These are phyloP conservation scores for Chironomus tentans DNA, from an alignment of 2,888 invertebrate genomes.

Conservation along the genomic window DNA sequence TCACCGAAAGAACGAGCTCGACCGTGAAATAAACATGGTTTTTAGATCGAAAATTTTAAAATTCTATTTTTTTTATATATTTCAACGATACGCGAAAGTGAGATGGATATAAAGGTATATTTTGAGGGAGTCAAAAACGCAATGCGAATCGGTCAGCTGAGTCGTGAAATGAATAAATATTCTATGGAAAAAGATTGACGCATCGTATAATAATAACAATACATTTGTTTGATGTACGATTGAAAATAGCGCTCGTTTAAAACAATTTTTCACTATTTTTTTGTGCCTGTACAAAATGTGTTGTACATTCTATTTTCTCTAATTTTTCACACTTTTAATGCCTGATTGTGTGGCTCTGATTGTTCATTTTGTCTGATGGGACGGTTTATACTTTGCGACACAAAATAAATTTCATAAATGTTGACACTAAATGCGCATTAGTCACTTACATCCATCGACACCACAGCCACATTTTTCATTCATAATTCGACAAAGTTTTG, in stretches of 20 bases:
- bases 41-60: neutral
- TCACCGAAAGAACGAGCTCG: slow-evolving; percentile 18
- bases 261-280: too few relatives aligned
- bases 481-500: neutral
- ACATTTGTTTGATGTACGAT: neutral
- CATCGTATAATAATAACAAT: neutral
- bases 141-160: neutral
- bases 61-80: neutral
- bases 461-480: neutral
- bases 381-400: too few relatives aligned
- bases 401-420: too few relatives aligned
- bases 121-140: neutral
- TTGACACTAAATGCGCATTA: too few relatives aligned
- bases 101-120: neutral
- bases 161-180: neutral
- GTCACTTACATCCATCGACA: neutral
- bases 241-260: neutral
- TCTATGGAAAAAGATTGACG: neutral
- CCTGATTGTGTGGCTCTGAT: neutral
- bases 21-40: slow-evolving; percentile 23
- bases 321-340: too few relatives aligned
- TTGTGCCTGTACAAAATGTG: neutral
- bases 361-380: neutral
- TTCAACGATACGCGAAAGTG: neutral
- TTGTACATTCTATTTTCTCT: neutral